A percentile compares a stretch with the other conserved stretches of the same genome.
Evolutionary conservation across 2,888 invertebrate genomes (phyloP).

Genomic region (Nebria salina): DNA sequence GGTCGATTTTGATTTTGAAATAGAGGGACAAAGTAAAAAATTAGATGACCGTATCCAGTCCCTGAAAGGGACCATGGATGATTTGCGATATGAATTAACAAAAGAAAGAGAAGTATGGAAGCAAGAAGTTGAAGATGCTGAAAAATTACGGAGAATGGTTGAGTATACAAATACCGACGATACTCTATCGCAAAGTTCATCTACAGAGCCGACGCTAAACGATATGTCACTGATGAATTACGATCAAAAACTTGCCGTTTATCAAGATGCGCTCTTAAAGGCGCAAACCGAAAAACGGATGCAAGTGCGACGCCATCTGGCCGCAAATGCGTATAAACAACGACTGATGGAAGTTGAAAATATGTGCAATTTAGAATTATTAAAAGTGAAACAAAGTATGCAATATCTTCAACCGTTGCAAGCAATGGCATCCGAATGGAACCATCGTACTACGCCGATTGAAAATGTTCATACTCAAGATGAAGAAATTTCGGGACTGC

Average conservation of each 20-base stretch:
- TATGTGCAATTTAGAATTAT: slow-evolving; percentile 61
- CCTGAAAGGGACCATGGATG: slow-evolving; percentile 55
- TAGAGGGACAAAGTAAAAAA: slow-evolving; percentile 49
- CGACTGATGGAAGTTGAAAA: slow-evolving; percentile 61
- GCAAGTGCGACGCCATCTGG: slow-evolving; percentile 56
- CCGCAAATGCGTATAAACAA: slow-evolving; percentile 59
- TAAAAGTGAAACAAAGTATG: slow-evolving; percentile 59
- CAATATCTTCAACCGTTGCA: slow-evolving; percentile 59
- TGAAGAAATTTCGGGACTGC: slow-evolving; percentile 44
- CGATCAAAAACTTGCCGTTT: slow-evolving; percentile 55
- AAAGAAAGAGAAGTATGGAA: slow-evolving; percentile 58
- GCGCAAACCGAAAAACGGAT: slow-evolving; percentile 56
- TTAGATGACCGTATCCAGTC: slow-evolving; percentile 55
- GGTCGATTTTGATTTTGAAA: slow-evolving; percentile 49
- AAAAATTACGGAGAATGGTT: slow-evolving; percentile 13
- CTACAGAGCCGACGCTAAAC: slow-evolving; percentile 50
- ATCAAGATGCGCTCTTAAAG: slow-evolving; percentile 56
- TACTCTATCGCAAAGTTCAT: neutral
- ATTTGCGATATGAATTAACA: slow-evolving; percentile 55
- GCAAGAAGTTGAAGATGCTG: slow-evolving; percentile 56
- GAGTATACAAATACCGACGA: neutral
- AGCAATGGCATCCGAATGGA: slow-evolving; percentile 60
- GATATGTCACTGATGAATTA: slow-evolving; percentile 55
- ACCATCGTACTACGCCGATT: slow-evolving; percentile 17
- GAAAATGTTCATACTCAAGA: slow-evolving; percentile 24